Evolutionary conservation across 2,113 vertebrate genomes (phyloP), one percentile per base, ranked within the genome.

Genomic region (Plecotus auritus): DNA sequence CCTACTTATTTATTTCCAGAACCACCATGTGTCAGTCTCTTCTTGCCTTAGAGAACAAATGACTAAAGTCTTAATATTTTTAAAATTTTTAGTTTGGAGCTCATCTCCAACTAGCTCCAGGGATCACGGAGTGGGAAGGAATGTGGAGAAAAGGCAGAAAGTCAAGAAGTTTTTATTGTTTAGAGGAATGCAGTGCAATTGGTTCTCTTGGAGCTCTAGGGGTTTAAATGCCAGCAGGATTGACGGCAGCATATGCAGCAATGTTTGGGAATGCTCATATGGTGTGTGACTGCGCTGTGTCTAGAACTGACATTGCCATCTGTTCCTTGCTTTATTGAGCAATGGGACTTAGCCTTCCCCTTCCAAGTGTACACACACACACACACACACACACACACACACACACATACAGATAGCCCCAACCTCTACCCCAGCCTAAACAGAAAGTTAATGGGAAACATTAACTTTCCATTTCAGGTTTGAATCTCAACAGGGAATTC

Each of bases 261-360:
- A 92, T 86, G 2, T 67, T 86, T 80, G 95, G 95, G 90, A 97
- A 73, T 93, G 97, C 95, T 97, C 97, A 91, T 73, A 30, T 88
- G 85, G 0, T n/a, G 85, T 95, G 85, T 54, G 93, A 89, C 66
- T 91, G 76, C 66, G 6, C 94, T 42, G 70, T 45, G 90, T 95
- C 97, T 97, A 76, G 89, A 93, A 94, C 97, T 97, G 98, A 98
- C 98, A 98, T 95, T 28, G 73, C 98, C 98, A 98, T 98, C 98
- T 98, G 98, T 97, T 98, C 97, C 95, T 96, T 91, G 72, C 97
- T 97, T 96, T 96, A 83, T 35, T 97, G 95, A 96, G 87, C 95
- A 70, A 85, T n/a, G 47, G 85, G 96, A 97, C 96, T 97, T 93
- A 95, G 94, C 89, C 90, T 95, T 96, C 95, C 95, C 92, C 90